A percentile compares a stretch with the other conserved stretches of the same genome.
Conservation (phyloP, 2,888 invertebrate species). For the Lycophotia porphyrea region DNA sequence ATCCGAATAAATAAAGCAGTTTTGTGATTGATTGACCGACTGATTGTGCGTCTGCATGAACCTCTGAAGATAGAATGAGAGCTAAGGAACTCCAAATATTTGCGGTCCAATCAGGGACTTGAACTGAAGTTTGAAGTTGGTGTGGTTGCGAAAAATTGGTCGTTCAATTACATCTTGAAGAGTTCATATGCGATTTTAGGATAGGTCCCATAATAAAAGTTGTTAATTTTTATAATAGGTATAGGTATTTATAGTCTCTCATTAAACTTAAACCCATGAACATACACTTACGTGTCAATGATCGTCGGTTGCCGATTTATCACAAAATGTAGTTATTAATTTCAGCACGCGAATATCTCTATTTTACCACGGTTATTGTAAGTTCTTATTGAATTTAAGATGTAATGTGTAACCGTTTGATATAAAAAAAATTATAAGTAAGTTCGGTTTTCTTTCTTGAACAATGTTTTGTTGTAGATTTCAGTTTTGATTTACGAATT, state of each 20-base stretch:
- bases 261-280: not conserved
- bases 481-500: slow-evolving; percentile 21
- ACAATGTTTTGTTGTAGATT: slow-evolving; percentile 6
- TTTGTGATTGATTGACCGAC: not conserved
- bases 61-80: not conserved
- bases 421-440: slow-evolving; percentile 19
- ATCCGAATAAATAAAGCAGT: not conserved
- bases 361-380: slow-evolving; percentile 26
- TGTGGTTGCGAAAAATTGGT: not conserved
- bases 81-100: not conserved
- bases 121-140: not conserved
- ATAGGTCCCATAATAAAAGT: not conserved
- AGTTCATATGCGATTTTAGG: not conserved
- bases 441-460: slow-evolving; percentile 4
- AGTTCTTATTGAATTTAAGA: slow-evolving; percentile 16
- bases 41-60: not conserved
- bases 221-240: not conserved
- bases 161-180: not conserved
- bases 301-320: not conserved
- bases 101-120: not conserved
- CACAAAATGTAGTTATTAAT: slow-evolving; percentile 12
- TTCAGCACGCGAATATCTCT: slow-evolving; percentile 7
- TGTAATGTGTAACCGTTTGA: slow-evolving; percentile 14
- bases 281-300: not conserved
- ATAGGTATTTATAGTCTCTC: not conserved